Evolutionary conservation across 1,140 invertebrate genomes (phyloP).

Genomic region (Neocloeon triangulifer): DNA sequence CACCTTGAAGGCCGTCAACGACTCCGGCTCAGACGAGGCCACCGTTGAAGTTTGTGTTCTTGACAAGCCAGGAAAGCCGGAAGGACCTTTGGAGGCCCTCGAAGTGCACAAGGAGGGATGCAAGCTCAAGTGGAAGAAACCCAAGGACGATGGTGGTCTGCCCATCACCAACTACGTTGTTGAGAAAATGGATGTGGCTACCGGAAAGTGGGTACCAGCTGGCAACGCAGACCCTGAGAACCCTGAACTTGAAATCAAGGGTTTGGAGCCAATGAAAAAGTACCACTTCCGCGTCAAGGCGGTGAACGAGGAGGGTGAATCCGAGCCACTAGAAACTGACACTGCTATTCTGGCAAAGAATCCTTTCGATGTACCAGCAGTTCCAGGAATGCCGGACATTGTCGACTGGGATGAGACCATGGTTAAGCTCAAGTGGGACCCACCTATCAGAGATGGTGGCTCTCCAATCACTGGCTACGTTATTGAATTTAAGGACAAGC

Average conservation of each 20-base stretch:
- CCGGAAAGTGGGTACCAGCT: conserved; percentile 70
- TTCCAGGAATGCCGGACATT: conserved; percentile 82
- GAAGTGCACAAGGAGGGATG: conserved; percentile 89
- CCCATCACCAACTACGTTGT: conserved; percentile 74
- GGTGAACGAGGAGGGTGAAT: conserved; percentile 88
- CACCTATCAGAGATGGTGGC: conserved; percentile 83
- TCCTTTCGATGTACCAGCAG: conserved; percentile 73
- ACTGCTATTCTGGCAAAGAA: conserved; percentile 79
- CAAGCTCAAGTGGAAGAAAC: conserved; percentile 86
- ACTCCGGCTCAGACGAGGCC: conserved; percentile 80
- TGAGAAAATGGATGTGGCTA: conserved; percentile 77
- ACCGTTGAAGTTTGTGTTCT: conserved; percentile 84
- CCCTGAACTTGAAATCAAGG: conserved; percentile 64
- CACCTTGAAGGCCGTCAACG: conserved; percentile 75
- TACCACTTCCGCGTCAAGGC: conserved; percentile 91
- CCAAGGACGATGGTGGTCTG: conserved; percentile 84
- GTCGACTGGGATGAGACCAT: conserved; percentile 82
- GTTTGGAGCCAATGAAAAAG: conserved; percentile 75
- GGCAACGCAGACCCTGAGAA: conserved; percentile 68
- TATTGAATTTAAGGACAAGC: conserved; percentile 67
- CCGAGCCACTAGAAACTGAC: conserved; percentile 75
- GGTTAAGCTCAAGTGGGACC: conserved; percentile 89
- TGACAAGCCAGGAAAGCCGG: conserved; percentile 83
- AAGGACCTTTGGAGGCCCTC: conserved; percentile 77
- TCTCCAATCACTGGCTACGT: conserved; percentile 87